Evolutionary conservation across 2,113 vertebrate genomes (phyloP).

Genomic region (Geococcyx californianus): DNA sequence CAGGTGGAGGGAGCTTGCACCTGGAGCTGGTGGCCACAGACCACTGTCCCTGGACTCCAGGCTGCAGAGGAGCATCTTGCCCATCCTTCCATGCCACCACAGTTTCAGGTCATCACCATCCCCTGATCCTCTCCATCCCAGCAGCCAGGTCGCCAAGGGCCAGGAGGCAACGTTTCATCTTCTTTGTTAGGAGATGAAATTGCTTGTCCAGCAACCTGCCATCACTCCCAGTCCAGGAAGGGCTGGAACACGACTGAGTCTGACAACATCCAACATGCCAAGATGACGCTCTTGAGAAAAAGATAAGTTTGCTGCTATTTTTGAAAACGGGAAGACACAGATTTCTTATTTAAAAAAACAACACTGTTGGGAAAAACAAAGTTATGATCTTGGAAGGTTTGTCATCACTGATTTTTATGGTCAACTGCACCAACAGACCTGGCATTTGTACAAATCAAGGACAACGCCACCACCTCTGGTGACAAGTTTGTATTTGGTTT

Average conservation of each 20-base stretch:
- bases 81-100: not conserved
- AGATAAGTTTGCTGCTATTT: not conserved
- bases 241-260: not conserved
- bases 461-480: not conserved
- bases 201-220: not conserved
- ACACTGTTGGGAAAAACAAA: fast-evolving
- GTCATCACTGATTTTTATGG: not conserved
- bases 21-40: not conserved
- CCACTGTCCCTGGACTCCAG: fast-evolving
- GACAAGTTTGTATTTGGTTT: not conserved
- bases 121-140: not conserved
- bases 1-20: not conserved
- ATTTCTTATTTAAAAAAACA: not conserved
- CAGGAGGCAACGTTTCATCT: not conserved
- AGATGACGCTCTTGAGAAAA: not conserved
- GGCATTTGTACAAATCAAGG: not conserved
- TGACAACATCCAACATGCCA: fast-evolving
- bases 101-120: not conserved
- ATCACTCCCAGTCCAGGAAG: not conserved
- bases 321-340: not conserved
- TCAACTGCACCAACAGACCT: not conserved
- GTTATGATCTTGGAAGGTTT: not conserved
- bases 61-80: not conserved
- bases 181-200: fast-evolving
- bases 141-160: not conserved